Conservation (phyloP, 2,113 vertebrate species). For the Phrynosoma platyrhinos region DNA sequence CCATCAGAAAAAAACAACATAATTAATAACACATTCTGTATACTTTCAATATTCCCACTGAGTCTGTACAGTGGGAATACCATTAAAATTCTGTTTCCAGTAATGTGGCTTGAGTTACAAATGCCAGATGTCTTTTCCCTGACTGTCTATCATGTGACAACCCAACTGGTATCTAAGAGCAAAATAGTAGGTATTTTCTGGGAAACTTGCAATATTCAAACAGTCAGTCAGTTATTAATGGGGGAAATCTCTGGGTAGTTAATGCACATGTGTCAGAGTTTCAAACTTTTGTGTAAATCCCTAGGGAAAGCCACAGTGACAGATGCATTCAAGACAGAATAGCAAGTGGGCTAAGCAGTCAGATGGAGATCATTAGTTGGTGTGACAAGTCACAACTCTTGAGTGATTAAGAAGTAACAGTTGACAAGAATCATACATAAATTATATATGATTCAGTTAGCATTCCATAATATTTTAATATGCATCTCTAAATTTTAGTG, state of each 20-base stretch:
- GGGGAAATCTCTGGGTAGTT: slow-evolving; percentile 71
- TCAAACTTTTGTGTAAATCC: slow-evolving; percentile 54
- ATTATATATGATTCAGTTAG: slow-evolving; percentile 40
- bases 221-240: slow-evolving; percentile 62
- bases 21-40: slow-evolving; percentile 39
- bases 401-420: slow-evolving; percentile 59
- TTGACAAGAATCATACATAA: slow-evolving; percentile 42
- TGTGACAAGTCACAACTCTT: slow-evolving; percentile 34
- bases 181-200: slow-evolving; percentile 35
- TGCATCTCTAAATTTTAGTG: neutral
- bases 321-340: slow-evolving; percentile 58
- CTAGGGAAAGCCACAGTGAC: slow-evolving; percentile 56
- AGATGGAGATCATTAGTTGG: slow-evolving; percentile 56
- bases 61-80: slow-evolving; percentile 42
- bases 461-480: slow-evolving; percentile 24
- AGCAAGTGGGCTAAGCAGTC: slow-evolving; percentile 33
- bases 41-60: slow-evolving; percentile 31
- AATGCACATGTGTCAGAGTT: slow-evolving; percentile 66
- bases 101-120: slow-evolving; percentile 26
- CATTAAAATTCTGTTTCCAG: slow-evolving; percentile 21
- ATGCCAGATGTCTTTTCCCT: slow-evolving; percentile 71
- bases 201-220: slow-evolving; percentile 30
- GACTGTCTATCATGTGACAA: slow-evolving; percentile 60
- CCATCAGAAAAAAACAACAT: slow-evolving; percentile 51
- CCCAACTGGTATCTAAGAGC: slow-evolving; percentile 50